These are phyloP conservation scores for Drosophila melanosoma DNA, from an alignment of 2,888 invertebrate species.

Conservation along the genomic window DNA sequence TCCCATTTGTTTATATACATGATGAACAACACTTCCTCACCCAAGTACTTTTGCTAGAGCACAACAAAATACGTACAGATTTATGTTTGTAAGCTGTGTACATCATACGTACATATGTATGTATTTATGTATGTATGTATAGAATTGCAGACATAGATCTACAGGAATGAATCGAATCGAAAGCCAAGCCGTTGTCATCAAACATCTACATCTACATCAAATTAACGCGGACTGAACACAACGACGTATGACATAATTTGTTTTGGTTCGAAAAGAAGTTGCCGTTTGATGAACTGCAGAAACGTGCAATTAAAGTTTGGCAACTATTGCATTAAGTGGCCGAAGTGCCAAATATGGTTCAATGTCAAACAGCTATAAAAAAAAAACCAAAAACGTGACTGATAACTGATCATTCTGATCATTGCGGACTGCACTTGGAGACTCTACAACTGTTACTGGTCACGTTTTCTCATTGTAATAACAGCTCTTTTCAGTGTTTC, in stretches of 20 bases:
- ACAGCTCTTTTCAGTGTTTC: constrained; percentile 81
- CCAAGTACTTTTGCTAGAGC: constrained; percentile 10
- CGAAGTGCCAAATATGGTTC: neutral
- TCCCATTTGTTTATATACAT: constrained; percentile 42
- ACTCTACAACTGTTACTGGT: constrained; percentile 15
- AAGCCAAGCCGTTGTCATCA: neutral
- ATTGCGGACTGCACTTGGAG: neutral
- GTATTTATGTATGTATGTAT: neutral
- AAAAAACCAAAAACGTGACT: neutral
- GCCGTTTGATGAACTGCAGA: neutral
- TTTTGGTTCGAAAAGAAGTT: neutral
- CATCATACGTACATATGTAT: constrained; percentile 5
- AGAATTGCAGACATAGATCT: neutral
- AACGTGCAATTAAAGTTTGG: neutral
- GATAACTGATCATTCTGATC: neutral
- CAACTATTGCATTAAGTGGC: neutral
- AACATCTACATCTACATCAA: neutral
- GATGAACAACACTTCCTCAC: neutral
- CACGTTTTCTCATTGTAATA: constrained; percentile 70
- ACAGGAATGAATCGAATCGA: neutral
- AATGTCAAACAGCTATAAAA: neutral
- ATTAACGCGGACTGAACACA: constrained; percentile 5
- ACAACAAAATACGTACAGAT: constrained; percentile 5
- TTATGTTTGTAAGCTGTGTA: constrained; percentile 1
- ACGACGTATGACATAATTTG: constrained; percentile 14